phyloP scores from a whole-genome alignment of 2,113 vertebrate species.

The Saccopteryx leptura region DNA sequence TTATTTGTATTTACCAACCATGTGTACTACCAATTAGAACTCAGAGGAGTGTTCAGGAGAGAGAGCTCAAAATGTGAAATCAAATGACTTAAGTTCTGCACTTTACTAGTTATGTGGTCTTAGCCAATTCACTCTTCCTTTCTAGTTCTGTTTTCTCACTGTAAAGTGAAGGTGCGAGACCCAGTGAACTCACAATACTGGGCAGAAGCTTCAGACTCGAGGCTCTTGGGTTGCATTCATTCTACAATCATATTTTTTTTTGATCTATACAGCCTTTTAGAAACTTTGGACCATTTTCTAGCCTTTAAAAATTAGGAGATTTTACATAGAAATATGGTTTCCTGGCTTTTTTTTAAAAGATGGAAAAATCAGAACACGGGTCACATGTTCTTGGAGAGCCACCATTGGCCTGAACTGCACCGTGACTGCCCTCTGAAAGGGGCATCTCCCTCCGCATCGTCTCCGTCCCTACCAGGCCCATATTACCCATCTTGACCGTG shows the following conservation, averaged over 20 bases:
- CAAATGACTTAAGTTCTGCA: not conserved
- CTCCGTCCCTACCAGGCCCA: not conserved
- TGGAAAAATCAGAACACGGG: not conserved
- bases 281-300: not conserved
- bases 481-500: not conserved
- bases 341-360: slow-evolving; percentile 14
- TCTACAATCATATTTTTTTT: not conserved
- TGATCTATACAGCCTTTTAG: not conserved
- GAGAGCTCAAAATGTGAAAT: not conserved
- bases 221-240: not conserved
- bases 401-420: not conserved
- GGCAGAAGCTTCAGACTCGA: not conserved
- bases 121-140: not conserved
- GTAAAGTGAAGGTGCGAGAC: not conserved
- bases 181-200: not conserved
- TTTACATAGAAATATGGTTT: slow-evolving; percentile 20
- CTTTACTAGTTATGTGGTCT: not conserved
- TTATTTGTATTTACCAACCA: not conserved
- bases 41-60: not conserved
- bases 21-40: not conserved
- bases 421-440: not conserved
- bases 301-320: slow-evolving; percentile 20
- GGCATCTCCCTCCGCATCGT: not conserved
- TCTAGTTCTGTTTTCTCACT: not conserved
- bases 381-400: not conserved